Evolutionary conservation across 2,888 invertebrate genomes (phyloP).

Genomic region (Plutella xylostella): DNA sequence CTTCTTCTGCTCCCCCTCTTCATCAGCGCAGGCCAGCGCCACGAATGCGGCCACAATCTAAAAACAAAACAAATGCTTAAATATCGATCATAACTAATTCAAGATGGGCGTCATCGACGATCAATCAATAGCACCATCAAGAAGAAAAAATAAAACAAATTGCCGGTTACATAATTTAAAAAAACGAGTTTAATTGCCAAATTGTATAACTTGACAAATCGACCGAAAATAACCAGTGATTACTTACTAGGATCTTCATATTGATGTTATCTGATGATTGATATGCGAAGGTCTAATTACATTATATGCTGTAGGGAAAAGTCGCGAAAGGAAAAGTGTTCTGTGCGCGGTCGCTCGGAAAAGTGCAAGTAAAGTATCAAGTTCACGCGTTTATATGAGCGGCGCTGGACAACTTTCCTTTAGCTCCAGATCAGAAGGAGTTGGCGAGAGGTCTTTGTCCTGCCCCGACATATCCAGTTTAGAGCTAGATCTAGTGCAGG

Average conservation of each 20-base stretch:
- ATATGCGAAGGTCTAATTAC: constrained; percentile 29
- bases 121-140: constrained; percentile 24
- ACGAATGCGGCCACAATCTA: constrained; percentile 48
- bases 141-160: constrained; percentile 7
- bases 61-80: constrained; percentile 25
- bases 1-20: constrained; percentile 56
- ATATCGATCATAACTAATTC: constrained; percentile 28
- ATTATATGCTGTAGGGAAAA: constrained; percentile 38
- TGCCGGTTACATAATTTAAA: not conserved
- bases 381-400: constrained; percentile 64
- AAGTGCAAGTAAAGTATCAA: constrained; percentile 56
- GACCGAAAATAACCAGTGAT: not conserved
- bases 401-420: constrained; percentile 53
- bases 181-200: not conserved
- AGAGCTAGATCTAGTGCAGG: constrained; percentile 23
- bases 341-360: constrained; percentile 41
- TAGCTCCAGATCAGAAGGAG: constrained; percentile 53
- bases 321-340: constrained; percentile 54
- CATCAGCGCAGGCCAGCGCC: constrained; percentile 38
- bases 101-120: constrained; percentile 26
- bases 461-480: constrained; percentile 52
- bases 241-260: constrained; percentile 51
- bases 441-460: constrained; percentile 66
- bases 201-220: not conserved
- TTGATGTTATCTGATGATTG: constrained; percentile 35